These are phyloP conservation scores for Aphrophora alni DNA, from an alignment of 2,888 invertebrate genomes.

Conservation along the genomic window DNA sequence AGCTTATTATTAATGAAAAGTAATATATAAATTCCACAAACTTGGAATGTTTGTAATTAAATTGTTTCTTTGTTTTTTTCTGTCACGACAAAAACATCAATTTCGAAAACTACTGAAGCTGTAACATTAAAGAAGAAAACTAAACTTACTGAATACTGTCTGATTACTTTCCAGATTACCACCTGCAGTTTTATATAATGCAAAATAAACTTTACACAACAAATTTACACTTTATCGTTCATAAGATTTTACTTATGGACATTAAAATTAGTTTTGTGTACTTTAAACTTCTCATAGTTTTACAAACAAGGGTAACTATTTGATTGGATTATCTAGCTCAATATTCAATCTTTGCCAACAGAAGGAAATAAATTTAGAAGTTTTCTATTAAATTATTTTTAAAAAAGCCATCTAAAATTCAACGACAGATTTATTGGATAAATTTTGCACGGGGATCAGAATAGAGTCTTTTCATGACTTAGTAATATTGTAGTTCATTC, in stretches of 20 bases:
- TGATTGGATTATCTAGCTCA: not conserved
- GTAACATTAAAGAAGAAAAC: too few relatives aligned
- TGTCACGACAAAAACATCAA: too few relatives aligned
- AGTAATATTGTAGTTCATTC: not conserved
- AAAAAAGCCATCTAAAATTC: not conserved
- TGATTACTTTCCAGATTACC: too few relatives aligned
- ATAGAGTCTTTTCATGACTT: not conserved
- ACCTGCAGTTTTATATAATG: too few relatives aligned
- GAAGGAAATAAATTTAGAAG: not conserved
- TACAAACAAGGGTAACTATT: not conserved
- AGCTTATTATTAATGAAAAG: too few relatives aligned
- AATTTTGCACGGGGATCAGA: not conserved
- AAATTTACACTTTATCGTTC: too few relatives aligned
- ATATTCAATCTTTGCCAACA: not conserved
- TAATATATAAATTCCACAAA: too few relatives aligned
- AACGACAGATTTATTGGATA: not conserved
- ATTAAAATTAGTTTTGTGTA: not conserved
- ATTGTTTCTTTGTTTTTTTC: too few relatives aligned
- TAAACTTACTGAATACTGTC: too few relatives aligned
- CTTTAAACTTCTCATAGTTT: not conserved
- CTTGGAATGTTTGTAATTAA: too few relatives aligned
- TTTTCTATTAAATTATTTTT: not conserved
- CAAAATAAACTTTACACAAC: too few relatives aligned
- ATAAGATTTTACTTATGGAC: not conserved
- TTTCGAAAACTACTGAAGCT: too few relatives aligned